Conservation (phyloP, 2,888 invertebrate species). For the Clivina fossor region DNA sequence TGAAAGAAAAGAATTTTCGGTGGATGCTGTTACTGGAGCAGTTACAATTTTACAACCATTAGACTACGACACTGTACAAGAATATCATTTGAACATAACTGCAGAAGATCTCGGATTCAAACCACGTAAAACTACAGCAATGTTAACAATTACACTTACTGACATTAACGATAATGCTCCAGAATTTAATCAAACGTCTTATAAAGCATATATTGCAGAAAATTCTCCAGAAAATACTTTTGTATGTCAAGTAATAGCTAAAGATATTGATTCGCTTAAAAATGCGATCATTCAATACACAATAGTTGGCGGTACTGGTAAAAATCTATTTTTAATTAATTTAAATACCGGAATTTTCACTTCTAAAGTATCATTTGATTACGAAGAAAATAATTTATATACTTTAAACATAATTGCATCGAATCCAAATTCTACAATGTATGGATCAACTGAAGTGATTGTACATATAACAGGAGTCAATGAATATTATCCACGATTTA, state of each 20-base stretch:
- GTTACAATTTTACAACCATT: conserved; percentile 77
- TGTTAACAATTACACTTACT: conserved; percentile 81
- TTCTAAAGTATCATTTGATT: conserved; percentile 80
- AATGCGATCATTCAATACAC: conserved; percentile 85
- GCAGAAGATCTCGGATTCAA: conserved; percentile 86
- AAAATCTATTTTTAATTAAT: conserved; percentile 77
- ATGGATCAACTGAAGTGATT: conserved; percentile 69
- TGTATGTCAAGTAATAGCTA: conserved; percentile 74
- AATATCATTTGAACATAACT: conserved; percentile 84
- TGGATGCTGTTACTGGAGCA: conserved; percentile 75
- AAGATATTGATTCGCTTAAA: conserved; percentile 84
- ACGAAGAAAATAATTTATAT: conserved; percentile 78
- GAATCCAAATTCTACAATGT: conserved; percentile 84
- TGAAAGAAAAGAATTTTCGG: conserved; percentile 74
- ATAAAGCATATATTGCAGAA: conserved; percentile 79
- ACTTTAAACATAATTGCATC: conserved; percentile 76
- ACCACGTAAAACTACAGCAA: conserved; percentile 73
- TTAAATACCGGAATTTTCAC: conserved; percentile 73
- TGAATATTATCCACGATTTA: conserved; percentile 85
- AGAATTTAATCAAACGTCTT: conserved; percentile 74
- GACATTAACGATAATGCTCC: conserved; percentile 96
- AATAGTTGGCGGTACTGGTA: conserved; percentile 74
- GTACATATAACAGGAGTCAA: conserved; percentile 84
- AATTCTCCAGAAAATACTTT: conserved; percentile 75
- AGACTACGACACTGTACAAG: conserved; percentile 84